Evolutionary conservation across 2,797 vertebrate genomes (phyloP), one percentile per base, ranked within the genome.

Genomic region (Parotocinclus haroldoi): DNA sequence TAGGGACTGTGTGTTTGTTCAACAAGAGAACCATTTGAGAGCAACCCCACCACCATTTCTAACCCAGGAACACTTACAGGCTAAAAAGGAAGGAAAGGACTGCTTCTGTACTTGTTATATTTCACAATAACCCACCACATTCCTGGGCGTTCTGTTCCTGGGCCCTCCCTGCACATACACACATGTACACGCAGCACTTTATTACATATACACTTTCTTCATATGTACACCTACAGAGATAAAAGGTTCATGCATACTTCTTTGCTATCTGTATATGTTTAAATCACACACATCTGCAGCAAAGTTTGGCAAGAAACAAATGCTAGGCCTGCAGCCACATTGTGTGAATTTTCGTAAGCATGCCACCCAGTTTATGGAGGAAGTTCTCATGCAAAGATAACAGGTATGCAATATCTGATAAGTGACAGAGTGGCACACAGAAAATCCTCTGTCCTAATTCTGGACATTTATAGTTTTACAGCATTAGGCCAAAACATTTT

Each of bases 51-150:
- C 37, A 10, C 57, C 36, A 38, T 58, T 62, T 69, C 55, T 63
- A n/a, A 71, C 60, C 63, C 45, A 73, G 55, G 62, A 73, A 50
- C 45, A 36, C 44, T 66, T 58, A 18, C 63, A 12, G 39, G 37
- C 51, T 51, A 18, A 67, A 27, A 49, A 77, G 73, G 62, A 71
- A 75, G 71, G 62, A 79, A 75, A 67, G 71, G 67, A 75, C 69
- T 55, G 72, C 48, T 60, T 72, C 46, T 17, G 50, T 54, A 79
- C 70, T 72, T 81, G 81, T 81, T 71, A 79, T 73, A 82, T 83
- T 80, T 82, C 78, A 81, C 81, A 80, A 81, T 69, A 66, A 55
- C 63, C 60, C 19, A 53, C 48, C 56, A 77, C 67, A 85, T 85
- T 83, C 79, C 72, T 67, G 9, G 11, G 17, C 40, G 68, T 68